Evolutionary conservation across 2,113 vertebrate genomes (phyloP).

Genomic region (Scomber scombrus): DNA sequence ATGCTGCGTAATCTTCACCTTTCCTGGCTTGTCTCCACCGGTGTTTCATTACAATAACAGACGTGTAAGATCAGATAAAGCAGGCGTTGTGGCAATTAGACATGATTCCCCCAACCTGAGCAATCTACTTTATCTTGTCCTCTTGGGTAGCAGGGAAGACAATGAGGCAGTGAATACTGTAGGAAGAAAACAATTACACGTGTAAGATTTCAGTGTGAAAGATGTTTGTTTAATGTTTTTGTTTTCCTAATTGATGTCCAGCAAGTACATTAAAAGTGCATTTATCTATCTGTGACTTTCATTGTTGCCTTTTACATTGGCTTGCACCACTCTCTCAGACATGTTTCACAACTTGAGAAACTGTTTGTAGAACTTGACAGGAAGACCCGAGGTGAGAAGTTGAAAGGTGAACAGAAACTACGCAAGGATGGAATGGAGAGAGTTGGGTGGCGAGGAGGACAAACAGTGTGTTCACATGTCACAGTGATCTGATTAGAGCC

Average conservation of each 20-base stretch:
- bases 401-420: constrained; percentile 68
- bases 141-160: constrained; percentile 32
- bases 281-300: too few species aligned
- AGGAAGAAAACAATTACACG: constrained; percentile 15
- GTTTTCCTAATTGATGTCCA: background rate
- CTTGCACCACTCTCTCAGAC: background rate
- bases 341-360: constrained; percentile 9
- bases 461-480: constrained; percentile 68
- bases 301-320: too few species aligned
- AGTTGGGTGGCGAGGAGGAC: constrained; percentile 60
- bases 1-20: constrained; percentile 74
- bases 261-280: constrained; percentile 8
- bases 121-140: constrained; percentile 38
- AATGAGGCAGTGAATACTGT: constrained; percentile 31
- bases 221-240: background rate
- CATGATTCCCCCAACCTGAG: constrained; percentile 51
- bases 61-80: constrained; percentile 73
- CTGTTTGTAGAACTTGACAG: constrained; percentile 18
- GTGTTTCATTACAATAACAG: constrained; percentile 77
- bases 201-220: background rate
- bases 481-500: constrained; percentile 81
- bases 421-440: constrained; percentile 54
- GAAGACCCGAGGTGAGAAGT: constrained; percentile 50
- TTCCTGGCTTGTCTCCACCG: constrained; percentile 64
- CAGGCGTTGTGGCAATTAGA: constrained; percentile 62